A percentile compares a stretch with the other conserved stretches of the same genome.
Conservation (phyloP, 2,888 invertebrate species). For the Eupithecia abbreviata region DNA sequence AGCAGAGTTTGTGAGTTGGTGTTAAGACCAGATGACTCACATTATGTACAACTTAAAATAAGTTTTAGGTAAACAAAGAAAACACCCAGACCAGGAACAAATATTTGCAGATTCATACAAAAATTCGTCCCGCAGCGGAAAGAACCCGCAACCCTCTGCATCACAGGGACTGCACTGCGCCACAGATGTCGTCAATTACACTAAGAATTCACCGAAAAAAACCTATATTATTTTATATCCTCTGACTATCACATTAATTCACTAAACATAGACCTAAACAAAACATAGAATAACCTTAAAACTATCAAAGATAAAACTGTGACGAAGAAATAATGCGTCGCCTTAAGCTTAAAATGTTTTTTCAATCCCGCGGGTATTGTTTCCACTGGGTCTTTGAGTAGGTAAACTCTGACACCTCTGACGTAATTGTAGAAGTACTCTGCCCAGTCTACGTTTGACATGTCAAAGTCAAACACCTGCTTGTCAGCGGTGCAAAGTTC, state of each 20-base stretch:
- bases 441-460: constrained; percentile 86
- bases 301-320: constrained; percentile 47
- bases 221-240: background rate
- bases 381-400: constrained; percentile 89
- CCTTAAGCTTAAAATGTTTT: constrained; percentile 61
- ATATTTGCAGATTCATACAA: background rate
- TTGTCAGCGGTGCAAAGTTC: constrained; percentile 84
- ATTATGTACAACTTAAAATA: background rate
- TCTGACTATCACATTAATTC: constrained; percentile 2
- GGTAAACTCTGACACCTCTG: constrained; percentile 87
- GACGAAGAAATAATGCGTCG: constrained; percentile 58
- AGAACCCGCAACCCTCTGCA: background rate
- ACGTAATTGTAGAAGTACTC: constrained; percentile 87
- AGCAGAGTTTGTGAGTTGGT: too few relatives aligned
- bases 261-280: constrained; percentile 42
- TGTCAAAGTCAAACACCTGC: constrained; percentile 86
- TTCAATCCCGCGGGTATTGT: constrained; percentile 85
- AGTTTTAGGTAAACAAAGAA: background rate
- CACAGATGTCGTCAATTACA: background rate
- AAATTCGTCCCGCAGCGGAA: background rate
- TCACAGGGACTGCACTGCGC: background rate
- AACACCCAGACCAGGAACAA: background rate
- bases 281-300: constrained; percentile 55
- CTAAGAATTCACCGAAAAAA: constrained; percentile 2
- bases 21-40: too few relatives aligned